Evolutionary conservation across 2,797 vertebrate genomes (phyloP).

Genomic region (Nasua narica): DNA sequence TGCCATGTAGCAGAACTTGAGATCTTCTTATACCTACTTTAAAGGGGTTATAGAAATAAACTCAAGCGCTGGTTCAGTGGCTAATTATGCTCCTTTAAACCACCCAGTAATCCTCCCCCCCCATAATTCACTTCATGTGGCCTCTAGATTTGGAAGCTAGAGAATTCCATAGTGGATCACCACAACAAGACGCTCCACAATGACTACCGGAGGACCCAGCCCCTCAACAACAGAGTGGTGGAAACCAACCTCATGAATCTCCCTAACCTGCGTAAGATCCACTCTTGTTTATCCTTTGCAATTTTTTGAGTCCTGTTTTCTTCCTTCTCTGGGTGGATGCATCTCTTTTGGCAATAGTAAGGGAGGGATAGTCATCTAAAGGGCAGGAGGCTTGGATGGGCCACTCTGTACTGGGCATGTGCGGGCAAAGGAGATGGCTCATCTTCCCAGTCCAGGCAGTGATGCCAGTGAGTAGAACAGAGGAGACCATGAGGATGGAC

Average conservation of each 20-base stretch:
- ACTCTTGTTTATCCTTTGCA: not conserved
- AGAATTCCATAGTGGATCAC: constrained; percentile 89
- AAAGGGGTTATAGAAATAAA: not conserved
- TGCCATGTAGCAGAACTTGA: not conserved
- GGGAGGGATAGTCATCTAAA: not conserved
- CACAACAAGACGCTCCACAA: constrained; percentile 89
- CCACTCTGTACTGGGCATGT: not conserved
- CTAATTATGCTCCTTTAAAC: fast-evolving
- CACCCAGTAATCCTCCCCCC: fast-evolving
- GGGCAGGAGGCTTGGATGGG: not conserved
- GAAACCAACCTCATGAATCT: constrained; percentile 88
- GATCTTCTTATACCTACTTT: not conserved
- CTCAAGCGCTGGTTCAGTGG: fast-evolving
- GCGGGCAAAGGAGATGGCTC: not conserved
- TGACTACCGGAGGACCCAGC: constrained; percentile 89
- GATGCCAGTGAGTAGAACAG: not conserved
- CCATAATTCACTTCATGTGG: fast-evolving
- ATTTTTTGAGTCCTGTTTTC: not conserved
- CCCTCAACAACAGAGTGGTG: constrained; percentile 88
- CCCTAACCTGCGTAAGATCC: constrained; percentile 77
- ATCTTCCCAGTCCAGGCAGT: not conserved
- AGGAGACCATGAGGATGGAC: not conserved
- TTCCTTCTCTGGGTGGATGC: not conserved
- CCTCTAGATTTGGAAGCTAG: constrained; percentile 88
- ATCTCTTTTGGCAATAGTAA: not conserved